Evolutionary conservation across 2,888 invertebrate genomes (phyloP).

Genomic region (Ischnus inquisitorius): DNA sequence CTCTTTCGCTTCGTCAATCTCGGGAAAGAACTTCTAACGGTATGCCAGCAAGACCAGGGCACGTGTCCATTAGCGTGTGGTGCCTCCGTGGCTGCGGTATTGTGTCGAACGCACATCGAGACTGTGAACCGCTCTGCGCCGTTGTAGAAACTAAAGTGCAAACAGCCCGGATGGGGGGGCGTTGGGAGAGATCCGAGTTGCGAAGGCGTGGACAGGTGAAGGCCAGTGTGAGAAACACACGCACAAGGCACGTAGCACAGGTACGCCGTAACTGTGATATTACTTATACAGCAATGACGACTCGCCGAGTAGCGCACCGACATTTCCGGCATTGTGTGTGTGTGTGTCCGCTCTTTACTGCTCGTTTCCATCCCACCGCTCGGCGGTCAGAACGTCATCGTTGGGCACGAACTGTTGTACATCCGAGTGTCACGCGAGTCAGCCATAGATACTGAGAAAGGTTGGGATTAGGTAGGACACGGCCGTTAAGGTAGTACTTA

Average conservation of each 20-base stretch:
- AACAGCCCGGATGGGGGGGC: conserved; percentile 3
- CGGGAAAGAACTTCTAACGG: no score
- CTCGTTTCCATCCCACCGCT: conserved; percentile 46
- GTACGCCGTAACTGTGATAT: not conserved
- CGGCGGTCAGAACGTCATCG: conserved; percentile 34
- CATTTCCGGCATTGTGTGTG: conserved; percentile 47
- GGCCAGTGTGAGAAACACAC: conserved; percentile 22
- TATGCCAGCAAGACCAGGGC: not conserved
- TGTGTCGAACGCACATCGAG: no score
- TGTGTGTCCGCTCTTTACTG: conserved; percentile 33
- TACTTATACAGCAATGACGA: not conserved
- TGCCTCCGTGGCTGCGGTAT: no score
- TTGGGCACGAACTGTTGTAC: conserved; percentile 3
- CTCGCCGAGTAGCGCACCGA: conserved; percentile 4
- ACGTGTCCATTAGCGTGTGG: conserved; percentile 22
- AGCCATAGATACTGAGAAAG: not conserved
- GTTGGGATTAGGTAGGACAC: no score
- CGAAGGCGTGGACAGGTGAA: conserved; percentile 56
- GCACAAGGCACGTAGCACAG: not conserved
- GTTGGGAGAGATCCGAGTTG: not conserved
- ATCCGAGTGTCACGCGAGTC: conserved; percentile 50
- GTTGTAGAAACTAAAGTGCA: conserved; percentile 18
- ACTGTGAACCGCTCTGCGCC: not conserved
- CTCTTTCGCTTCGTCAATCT: no score
- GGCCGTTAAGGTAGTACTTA: no score